Evolutionary conservation across 1,140 invertebrate species (phyloP), one percentile per base, ranked within the genome.

Genomic region (Leptopilina boulardi): DNA sequence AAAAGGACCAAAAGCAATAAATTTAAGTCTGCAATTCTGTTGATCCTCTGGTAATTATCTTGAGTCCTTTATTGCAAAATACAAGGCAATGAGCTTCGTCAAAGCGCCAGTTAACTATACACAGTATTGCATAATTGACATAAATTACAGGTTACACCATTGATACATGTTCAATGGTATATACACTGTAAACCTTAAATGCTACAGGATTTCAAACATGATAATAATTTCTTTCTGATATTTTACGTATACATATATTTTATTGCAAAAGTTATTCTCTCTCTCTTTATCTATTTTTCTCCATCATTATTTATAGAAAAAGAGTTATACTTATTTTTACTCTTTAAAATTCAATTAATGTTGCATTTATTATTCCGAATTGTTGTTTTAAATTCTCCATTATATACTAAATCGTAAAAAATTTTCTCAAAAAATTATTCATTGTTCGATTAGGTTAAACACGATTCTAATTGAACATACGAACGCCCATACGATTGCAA

Each of bases 381-480:
- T 42, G 9, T 42, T 9, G 1, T 2, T 1, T 8, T 42, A 13
- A 13, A 13, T 11, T 42, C 1, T 13, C 9, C 41, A 42, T 9
- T 42, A n/a, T n/a, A n/a, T n/a, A n/a, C n/a, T n/a, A n/a, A n/a
- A n/a, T n/a, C 15, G 3, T 3, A 47, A 47, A 47, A 47, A 5
- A 42, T 42, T 11, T 42, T 42, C 13, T n/a, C n/a, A n/a, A n/a
- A n/a, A n/a, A 15, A 1, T 15, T 15, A 59, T 11, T 21, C 11
- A 13, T 10, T 4, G 0, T 15, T 11, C 23, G 19, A 59, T 30
- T 26, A 15, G 21, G 23, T 59, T 11, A 59, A 59, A 26, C 19
- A 59, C 56, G 19, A 59, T 11, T 59, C 21, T 59, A 26, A 71
- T 71, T 71, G n/a, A 71, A 18, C 10, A 41, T 18, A n/a, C n/a